Base-by-base conservation (phyloP, 1,140 invertebrate species). In the Euwallacea fornicatus region DNA sequence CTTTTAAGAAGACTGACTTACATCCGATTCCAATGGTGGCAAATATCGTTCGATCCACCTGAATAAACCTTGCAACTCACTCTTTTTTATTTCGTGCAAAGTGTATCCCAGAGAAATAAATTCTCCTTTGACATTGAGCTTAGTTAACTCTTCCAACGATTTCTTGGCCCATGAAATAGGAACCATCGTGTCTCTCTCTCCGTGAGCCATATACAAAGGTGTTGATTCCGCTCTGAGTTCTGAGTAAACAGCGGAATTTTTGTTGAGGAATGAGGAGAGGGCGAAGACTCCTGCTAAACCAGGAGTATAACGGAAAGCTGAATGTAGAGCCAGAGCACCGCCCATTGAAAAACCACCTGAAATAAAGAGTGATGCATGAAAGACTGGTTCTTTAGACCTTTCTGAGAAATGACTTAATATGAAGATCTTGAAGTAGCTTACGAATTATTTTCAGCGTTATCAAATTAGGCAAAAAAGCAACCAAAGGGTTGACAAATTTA, bases 321-420 rank as follows among this genome's bases (percentile, higher is more conserved):
- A 79, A 73, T 93, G 88, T 8, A 91, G 76, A 0, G 90, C 84
- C 69, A 92, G 77, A 0, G 88, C 86, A 11, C 90, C 91, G 42
- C 91, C 91, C 90, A 92, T 92, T 44, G 91, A 92, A 78, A 92
- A 91, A 7, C 91, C 91, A 79, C 88, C 88, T 86, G 69, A 61
- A 83, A 77, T 50, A 67, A 54, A 58, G 42, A 53, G 8, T 16
- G 55, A 42, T 50, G 13, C 46, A 50, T 50, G 9, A 13, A 50
- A 50, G 7, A 50, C 9, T 6, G 2, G 46, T 50, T 11, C 13
- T 50, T 50, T 6, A 2, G 21, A 2, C 1, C 21, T 33, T 33
- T 33, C 21, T 33, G 21, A 33, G 21, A 33, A 33, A 33, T 4
- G 21, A 4, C 21, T 33, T 33, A 33, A 33, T 33, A 4, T 33